Evolutionary conservation across 2,113 vertebrate genomes (phyloP).

Genomic region (Otolemur garnettii): DNA sequence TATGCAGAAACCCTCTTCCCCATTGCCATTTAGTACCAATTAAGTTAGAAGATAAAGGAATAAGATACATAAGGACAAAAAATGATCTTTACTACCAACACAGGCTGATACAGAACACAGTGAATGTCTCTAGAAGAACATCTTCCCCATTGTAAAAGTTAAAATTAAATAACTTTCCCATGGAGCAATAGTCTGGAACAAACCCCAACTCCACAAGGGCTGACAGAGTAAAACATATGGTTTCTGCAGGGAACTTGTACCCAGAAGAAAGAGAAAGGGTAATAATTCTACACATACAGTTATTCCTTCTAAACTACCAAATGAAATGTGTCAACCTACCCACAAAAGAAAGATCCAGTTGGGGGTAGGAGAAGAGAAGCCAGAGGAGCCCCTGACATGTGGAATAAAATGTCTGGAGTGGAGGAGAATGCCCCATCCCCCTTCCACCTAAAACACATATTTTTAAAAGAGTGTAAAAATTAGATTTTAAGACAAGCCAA

Average conservation of each 20-base stretch:
- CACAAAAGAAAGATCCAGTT: not conserved
- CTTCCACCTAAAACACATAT: not conserved
- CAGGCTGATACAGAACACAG: not conserved
- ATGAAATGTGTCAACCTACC: not conserved
- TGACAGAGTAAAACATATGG: not conserved
- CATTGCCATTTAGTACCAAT: not conserved
- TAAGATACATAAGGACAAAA: not conserved
- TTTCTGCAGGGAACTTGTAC: not conserved
- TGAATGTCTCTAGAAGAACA: not conserved
- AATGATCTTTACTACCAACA: not conserved
- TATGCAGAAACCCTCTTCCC: not conserved
- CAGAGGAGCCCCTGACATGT: not conserved
- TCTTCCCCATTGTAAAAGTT: conserved; percentile 8
- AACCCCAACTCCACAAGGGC: not conserved
- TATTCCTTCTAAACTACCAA: not conserved
- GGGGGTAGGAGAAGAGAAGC: not conserved
- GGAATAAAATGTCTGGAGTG: not conserved
- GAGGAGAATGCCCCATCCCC: not conserved
- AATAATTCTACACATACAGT: not conserved
- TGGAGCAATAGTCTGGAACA: not conserved
- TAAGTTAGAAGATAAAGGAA: not conserved
- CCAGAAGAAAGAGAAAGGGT: not conserved
- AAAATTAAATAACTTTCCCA: not conserved
- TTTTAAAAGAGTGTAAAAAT: not conserved
- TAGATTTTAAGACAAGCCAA: not conserved